Evolutionary conservation across 2,797 vertebrate species (phyloP), one percentile per base, ranked within the genome.

Genomic region (Remorina albescens): DNA sequence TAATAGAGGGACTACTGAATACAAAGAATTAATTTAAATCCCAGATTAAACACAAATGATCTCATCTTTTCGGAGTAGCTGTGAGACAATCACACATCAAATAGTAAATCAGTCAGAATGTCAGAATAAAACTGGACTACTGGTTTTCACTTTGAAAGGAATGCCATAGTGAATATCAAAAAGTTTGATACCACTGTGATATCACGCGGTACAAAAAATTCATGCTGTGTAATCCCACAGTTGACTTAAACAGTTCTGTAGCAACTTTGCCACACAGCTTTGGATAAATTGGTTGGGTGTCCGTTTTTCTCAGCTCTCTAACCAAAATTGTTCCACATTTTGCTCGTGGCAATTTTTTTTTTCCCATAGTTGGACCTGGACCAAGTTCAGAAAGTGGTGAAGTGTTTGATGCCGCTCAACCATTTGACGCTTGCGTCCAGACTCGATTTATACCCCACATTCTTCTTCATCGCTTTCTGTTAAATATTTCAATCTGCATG

Each of bases 21-120:
- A 62, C 61, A 78, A 86, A 78, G 77, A 89, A 90, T 90, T 86
- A 73, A 91, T 92, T 92, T 71, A 79, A 85, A 86, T 86, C 82
- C 82, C 21, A 16, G 44, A 77, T 63, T 39, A 23, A 56, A 80
- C 64, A 80, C 74, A 85, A 47, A 83, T 64, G 71, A 70, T 80
- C 78, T 86, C 56, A 55, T 81, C 56, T 68, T 77, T 76, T 90
- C 64, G 2, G 36, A 32, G 68, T 64, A 37, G 53, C 46, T 47
- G 54, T 23, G 51, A 55, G 57, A 70, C 60, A 25, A 46, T 73
- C 41, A 11, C 55, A 50, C 51, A 21, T 23, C 49, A 32, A 63
- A 67, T 25, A n/a, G n/a, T n/a, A 11, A 18, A 41, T 65, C 36
- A 4, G 51, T 32, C 13, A 18, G 30, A 3, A n/a, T 23, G 18